phyloP scores from a whole-genome alignment of 2,888 invertebrate species.

The Linhomoeus sp. region DNA sequence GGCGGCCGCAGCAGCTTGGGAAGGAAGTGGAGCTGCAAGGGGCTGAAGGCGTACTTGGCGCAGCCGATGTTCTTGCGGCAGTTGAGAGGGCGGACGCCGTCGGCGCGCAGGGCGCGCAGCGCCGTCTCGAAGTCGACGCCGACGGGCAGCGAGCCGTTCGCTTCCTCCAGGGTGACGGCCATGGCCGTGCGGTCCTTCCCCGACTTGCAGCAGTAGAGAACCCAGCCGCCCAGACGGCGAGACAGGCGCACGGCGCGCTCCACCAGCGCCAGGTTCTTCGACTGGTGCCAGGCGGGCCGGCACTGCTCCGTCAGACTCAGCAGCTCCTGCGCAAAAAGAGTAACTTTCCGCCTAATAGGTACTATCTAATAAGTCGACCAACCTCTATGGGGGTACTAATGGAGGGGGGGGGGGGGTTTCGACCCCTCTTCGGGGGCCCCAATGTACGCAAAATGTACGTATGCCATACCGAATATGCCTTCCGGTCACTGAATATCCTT shows the following conservation, averaged over 20 bases:
- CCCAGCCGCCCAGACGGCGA: constrained; percentile 38
- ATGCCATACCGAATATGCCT: no score
- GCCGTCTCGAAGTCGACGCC: constrained; percentile 13
- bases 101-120: constrained; percentile 17
- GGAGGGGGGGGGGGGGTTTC: no score
- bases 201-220: constrained; percentile 85
- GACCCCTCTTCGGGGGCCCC: no score
- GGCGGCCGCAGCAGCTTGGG: constrained; percentile 68
- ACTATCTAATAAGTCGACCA: no score
- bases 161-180: constrained; percentile 78
- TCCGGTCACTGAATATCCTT: no score
- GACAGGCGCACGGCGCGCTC: constrained; percentile 41
- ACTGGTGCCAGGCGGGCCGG: constrained; percentile 31
- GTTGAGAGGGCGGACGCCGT: constrained; percentile 83
- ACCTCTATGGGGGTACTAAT: no score
- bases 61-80: constrained; percentile 76
- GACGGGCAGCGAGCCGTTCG: background rate
- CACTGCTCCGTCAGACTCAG: constrained; percentile 29
- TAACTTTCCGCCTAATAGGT: no score
- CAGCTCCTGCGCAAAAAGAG: constrained; percentile 50
- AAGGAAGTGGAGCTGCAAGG: constrained; percentile 61
- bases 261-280: constrained; percentile 61
- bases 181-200: constrained; percentile 94
- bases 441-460: no score
- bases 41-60: constrained; percentile 77